Conservation (phyloP, 2,113 vertebrate species). For the Peromyscus californicus region DNA sequence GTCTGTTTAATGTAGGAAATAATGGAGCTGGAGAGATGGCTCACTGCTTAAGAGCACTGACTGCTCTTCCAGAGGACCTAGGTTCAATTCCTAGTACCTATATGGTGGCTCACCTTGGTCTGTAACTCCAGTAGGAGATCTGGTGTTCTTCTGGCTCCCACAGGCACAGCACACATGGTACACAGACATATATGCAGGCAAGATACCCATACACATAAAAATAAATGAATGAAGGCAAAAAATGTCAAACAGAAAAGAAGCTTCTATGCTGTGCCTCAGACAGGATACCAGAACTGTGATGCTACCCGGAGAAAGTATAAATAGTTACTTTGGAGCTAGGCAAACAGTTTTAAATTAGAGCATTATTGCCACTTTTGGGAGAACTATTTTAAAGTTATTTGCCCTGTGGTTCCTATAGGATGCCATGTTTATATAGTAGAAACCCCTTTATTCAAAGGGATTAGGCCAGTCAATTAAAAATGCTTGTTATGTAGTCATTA, state of each 20-base stretch:
- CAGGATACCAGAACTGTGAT: background rate
- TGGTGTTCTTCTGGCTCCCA: background rate
- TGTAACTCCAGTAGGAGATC: background rate
- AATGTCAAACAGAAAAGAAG: background rate
- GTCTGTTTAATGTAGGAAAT: background rate
- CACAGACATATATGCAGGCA: background rate
- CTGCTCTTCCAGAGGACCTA: background rate
- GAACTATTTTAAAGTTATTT: conserved; percentile 32
- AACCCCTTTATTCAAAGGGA: background rate
- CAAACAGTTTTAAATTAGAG: background rate
- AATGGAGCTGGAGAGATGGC: background rate
- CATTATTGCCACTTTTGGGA: background rate
- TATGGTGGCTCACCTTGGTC: background rate
- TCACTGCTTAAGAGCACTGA: background rate
- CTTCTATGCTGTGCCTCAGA: background rate
- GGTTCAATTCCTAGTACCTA: background rate
- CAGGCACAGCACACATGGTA: background rate
- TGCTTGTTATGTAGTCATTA: background rate
- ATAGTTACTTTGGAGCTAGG: background rate
- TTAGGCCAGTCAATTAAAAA: conserved; percentile 27
- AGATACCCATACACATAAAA: background rate
- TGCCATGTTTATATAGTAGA: conserved; percentile 31
- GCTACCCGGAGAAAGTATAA: background rate
- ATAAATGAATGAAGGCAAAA: background rate
- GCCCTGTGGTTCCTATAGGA: background rate